Base-by-base conservation (phyloP, 2,888 invertebrate genomes). In the Chrysolina haemoptera region DNA sequence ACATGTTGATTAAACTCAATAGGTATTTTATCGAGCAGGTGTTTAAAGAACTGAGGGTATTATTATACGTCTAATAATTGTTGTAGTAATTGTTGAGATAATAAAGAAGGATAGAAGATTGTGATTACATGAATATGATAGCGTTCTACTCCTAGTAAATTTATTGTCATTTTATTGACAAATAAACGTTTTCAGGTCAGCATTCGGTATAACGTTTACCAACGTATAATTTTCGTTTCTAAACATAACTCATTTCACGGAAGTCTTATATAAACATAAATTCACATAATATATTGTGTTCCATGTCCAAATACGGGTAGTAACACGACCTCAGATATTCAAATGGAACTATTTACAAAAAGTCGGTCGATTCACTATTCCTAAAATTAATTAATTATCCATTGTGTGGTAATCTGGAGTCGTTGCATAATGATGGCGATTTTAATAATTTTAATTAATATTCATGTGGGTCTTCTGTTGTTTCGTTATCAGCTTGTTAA, bases 401-500 rank as follows among this genome's bases (percentile, higher is more conserved):
- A 66, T 66, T 66, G 66, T 66, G 66, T 66, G 66, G 27, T 50
- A 66, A 66, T 66, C 27, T 48, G 5, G 1, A 66, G 27, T 11
- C 35, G 16, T 11, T 48, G 66, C 66, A 66, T 50, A 66, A 46
- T 35, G 48, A 66, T 20, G 50, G 48, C 11, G 12, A 66, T 48
- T 50, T 66, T 66, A 27, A 50, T 66, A 50, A 66, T 6, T 66
- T 66, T 66, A 50, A 50, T 66, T 66, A 35, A 35, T 66, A 66
- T 66, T 66, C 66, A 50, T 66, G 18, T 5, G 12, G 50, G 66
- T 50, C 35, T 66, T 66, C 66, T 35, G 50, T 66, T 66, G 66
- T 66, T 66, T 22, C 48, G 50, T 66, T 50, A 50, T 63, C 50
- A 66, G 48, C 66, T 66, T 66, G 66, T 66, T 66, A 66, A 66